Conservation (phyloP, 2,888 invertebrate genomes). For the Andricus curvator region DNA sequence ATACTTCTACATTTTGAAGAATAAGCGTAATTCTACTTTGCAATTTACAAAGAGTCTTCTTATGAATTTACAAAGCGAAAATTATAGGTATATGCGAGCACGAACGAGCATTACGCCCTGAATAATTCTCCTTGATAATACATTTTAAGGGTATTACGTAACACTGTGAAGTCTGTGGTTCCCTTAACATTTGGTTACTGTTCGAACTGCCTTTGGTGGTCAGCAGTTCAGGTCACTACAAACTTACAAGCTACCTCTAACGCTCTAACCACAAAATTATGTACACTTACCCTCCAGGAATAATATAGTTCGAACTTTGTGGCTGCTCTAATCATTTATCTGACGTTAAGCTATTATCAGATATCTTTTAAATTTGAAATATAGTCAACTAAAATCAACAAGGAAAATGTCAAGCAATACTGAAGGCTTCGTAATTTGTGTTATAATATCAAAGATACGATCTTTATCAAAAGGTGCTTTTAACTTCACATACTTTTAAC, state of each 20-base stretch:
- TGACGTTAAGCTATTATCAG: neutral
- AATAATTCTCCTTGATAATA: slow-evolving; percentile 36
- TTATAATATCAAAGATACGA: neutral
- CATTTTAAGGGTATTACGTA: slow-evolving; percentile 5
- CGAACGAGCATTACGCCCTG: neutral
- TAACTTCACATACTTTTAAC: neutral
- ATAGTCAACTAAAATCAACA: neutral
- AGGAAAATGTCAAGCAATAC: neutral
- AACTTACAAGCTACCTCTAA: slow-evolving; percentile 30
- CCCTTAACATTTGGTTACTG: slow-evolving; percentile 24
- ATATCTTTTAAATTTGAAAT: neutral
- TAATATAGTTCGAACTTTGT: slow-evolving; percentile 24
- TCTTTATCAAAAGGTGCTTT: neutral
- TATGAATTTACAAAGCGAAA: neutral
- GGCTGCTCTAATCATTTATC: neutral
- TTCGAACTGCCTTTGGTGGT: slow-evolving; percentile 36
- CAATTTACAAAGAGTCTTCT: neutral
- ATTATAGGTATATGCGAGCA: neutral
- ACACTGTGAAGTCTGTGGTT: slow-evolving; percentile 25
- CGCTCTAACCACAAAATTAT: slow-evolving; percentile 32
- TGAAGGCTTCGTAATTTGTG: neutral
- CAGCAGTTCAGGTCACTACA: slow-evolving; percentile 28
- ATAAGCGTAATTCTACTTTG: neutral
- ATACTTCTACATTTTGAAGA: neutral
- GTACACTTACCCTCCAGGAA: slow-evolving; percentile 31